Conservation (phyloP, 1,140 invertebrate genomes). For the Neodiprion lecontei region DNA sequence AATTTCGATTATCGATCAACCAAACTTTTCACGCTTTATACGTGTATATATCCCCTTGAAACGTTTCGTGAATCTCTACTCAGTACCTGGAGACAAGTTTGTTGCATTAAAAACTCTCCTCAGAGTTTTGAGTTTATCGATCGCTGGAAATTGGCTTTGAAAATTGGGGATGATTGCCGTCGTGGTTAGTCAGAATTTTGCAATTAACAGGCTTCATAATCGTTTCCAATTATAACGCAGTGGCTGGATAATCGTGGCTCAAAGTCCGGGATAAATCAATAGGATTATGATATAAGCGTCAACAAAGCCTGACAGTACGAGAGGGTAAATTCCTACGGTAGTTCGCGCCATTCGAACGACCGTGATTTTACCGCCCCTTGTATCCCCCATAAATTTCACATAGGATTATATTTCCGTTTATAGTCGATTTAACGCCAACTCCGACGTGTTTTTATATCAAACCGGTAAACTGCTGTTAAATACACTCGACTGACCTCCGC, state of each 20-base stretch:
- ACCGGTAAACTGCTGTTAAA: no score
- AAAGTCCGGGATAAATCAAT: constrained; percentile 40
- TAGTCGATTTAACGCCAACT: not conserved
- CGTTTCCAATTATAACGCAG: constrained; percentile 43
- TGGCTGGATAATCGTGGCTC: constrained; percentile 42
- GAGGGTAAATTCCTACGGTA: constrained; percentile 10
- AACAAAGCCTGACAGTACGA: constrained; percentile 20
- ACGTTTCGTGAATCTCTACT: no score
- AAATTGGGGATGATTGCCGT: no score
- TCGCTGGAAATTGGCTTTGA: no score
- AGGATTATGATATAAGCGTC: constrained; percentile 31
- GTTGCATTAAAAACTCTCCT: no score
- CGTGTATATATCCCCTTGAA: no score
- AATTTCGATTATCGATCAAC: no score
- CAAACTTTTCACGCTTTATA: no score
- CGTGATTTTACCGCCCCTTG: not conserved
- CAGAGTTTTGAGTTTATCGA: no score
- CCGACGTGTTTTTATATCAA: not conserved
- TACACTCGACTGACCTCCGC: no score
- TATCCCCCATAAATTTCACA: not conserved
- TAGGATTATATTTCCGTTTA: not conserved
- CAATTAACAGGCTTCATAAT: constrained; percentile 32
- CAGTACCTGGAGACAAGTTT: no score
- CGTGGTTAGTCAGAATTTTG: no score
- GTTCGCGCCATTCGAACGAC: not conserved